Evolutionary conservation across 2,113 vertebrate genomes (phyloP).

Genomic region (Gymnobelideus leadbeateri): DNA sequence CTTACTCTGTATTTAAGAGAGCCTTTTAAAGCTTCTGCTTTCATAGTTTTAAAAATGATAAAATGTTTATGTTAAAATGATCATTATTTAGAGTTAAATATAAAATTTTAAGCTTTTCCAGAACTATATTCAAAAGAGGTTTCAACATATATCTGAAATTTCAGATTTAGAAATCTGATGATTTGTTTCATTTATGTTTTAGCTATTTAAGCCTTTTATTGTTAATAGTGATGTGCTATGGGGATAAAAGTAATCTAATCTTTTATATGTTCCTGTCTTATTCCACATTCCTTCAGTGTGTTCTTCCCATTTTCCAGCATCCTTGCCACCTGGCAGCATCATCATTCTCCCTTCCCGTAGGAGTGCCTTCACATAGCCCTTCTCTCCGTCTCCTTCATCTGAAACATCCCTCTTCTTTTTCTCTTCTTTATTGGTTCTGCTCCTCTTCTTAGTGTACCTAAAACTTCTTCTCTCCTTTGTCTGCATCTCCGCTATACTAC

Average conservation of each 20-base stretch:
- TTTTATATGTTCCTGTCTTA: not conserved
- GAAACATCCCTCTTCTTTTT: too few species aligned
- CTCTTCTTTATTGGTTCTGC: too few species aligned
- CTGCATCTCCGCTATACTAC: rapidly evolving
- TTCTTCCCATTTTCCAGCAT: rapidly evolving
- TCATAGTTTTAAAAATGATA: not conserved
- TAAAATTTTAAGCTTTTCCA: not conserved
- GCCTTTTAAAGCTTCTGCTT: not conserved
- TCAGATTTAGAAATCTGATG: not conserved
- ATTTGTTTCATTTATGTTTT: not conserved
- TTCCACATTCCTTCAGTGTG: too few species aligned
- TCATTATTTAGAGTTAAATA: not conserved
- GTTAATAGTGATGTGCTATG: not conserved
- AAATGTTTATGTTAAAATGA: not conserved
- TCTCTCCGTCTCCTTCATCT: not conserved
- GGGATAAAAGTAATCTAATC: rapidly evolving
- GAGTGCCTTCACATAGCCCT: not conserved
- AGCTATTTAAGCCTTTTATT: not conserved
- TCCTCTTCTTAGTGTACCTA: too few species aligned
- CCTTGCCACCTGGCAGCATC: too few species aligned
- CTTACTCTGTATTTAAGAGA: not conserved
- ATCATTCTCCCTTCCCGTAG: not conserved
- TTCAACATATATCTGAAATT: not conserved
- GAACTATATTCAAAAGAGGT: not conserved
- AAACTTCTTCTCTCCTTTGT: too few species aligned